phyloP scores from a whole-genome alignment of 2,888 invertebrate genomes.

The Euphydryas editha region DNA sequence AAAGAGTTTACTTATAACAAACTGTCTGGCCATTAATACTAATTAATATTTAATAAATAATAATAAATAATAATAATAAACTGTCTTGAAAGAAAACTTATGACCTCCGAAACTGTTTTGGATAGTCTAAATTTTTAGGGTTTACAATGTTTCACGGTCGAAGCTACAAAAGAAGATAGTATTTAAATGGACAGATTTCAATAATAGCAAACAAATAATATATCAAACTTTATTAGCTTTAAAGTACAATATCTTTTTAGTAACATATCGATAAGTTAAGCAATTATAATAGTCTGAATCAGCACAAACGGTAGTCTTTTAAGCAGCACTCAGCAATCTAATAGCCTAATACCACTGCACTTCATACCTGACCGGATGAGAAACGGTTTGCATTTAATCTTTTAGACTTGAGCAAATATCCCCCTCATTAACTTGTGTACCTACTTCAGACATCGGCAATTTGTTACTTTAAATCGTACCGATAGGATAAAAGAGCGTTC shows the following conservation, averaged over 20 bases:
- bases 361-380: constrained; percentile 64
- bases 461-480: constrained; percentile 73
- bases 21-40: no score
- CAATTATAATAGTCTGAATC: constrained; percentile 26
- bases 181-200: not conserved
- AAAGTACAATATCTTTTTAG: not conserved
- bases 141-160: no score
- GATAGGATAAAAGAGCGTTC: constrained; percentile 70
- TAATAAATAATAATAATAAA: no score
- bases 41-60: no score
- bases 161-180: no score
- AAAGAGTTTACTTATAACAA: no score
- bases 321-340: constrained; percentile 51
- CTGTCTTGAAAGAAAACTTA: no score
- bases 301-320: constrained; percentile 40
- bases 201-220: not conserved
- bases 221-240: not conserved
- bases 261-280: constrained; percentile 11
- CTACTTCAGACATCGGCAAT: constrained; percentile 76
- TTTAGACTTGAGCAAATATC: constrained; percentile 76
- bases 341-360: constrained; percentile 54
- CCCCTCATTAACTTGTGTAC: constrained; percentile 80
- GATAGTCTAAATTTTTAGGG: no score
- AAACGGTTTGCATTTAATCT: constrained; percentile 77
- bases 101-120: no score